Base-by-base conservation (phyloP, 2,113 vertebrate species). In the Forbesichthys papilliferus region DNA sequence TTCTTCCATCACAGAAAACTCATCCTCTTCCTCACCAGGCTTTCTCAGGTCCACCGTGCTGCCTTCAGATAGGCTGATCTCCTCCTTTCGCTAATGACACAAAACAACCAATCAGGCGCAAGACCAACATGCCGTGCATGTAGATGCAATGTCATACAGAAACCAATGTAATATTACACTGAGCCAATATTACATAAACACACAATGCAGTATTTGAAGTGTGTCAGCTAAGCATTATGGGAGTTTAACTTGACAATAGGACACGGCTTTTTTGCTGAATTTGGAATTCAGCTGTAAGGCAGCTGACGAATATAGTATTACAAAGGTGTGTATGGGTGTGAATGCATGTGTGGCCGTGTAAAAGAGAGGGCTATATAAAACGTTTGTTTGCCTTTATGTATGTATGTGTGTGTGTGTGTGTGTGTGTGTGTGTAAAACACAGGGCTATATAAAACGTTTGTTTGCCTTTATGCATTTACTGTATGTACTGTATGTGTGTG, bases 1-100 rank as follows among this genome's bases (percentile, higher is more conserved):
- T 69, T 98, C 96, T 0, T 93, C 93, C 60, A 93, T 93, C 84
- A 97, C 96, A 0, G 95, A 95, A 78, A 92, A 93, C 86, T 97
- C 94, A 48, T 98, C 96, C 82, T 98, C 92, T 61, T 96, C 95
- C 60, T 99, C 98, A 0, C 95, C 93, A 0, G 95, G 93, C 72
- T 97, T 98, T 87, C 94, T 94, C 84, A 99, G 90, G 90, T 99
- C 98, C 71, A 98, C 95, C 0, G 98, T 99, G 89, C 97, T 99
- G 71, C 96, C 97, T 88, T 99, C 97, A 0, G 98, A 99, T 75
- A 94, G 92, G 78, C 96, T 99, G 92, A 87, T 71, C 0, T 94
- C 93, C 18, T 98, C 97, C 18, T 92, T 93, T 83, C 93, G 93
- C 86, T 93, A 57, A 75, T 71, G 79, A 53, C 10, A 71, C 42